Base-by-base conservation (phyloP, 1,140 invertebrate species). In the Aphaenogaster ashmeadi region DNA sequence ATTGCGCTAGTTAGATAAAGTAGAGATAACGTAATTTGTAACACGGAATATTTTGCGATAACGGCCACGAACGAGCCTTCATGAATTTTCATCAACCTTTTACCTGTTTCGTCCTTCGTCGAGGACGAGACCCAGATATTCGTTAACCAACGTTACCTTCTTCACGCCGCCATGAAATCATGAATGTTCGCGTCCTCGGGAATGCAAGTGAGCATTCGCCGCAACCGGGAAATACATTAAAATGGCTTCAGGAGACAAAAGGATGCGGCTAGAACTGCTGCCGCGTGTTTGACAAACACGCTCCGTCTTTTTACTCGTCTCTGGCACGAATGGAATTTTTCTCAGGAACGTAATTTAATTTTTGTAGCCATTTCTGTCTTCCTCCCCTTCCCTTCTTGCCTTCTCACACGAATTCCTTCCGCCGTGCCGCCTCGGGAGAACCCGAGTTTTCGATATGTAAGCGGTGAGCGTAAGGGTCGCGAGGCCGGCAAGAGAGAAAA, bases 291-390 rank as follows among this genome's bases (percentile, higher is more conserved):
- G 88, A 72, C 87, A 80, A 86, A 88, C 67, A 67, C 6, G 50
- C 60, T 44, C 27, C 27, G 56, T 78, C 64, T 80, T 80, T 77
- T 69, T 41, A 80, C 15, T 5, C 58, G 36, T 41, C 33, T 81
- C 50, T 74, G 38, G 27, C 69, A 18, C 44, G 62, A 56, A 69
- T 21, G 36, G 21, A 72, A 85, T 88, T 88, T 89, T 78, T 85
- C 87, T 72, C 62, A 44, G 36, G 38, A 71, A 90, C 69, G 62
- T 90, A 90, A 90, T 90, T 78, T 87, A 89, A 89, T 87, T 89
- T 80, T 50, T 87, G 69, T 50, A 74, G n/a, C 13, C 54, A 47
- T 72, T 79, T 41, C 15, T 44, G 13, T 7, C 60, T 1, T 0
- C 27, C 8, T n/a, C 3, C 18, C 18, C 3, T 11, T 18, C 69